These are phyloP conservation scores for Campylomormyrus tamandua DNA, from an alignment of 2,113 vertebrate species.

Conservation along the genomic window DNA sequence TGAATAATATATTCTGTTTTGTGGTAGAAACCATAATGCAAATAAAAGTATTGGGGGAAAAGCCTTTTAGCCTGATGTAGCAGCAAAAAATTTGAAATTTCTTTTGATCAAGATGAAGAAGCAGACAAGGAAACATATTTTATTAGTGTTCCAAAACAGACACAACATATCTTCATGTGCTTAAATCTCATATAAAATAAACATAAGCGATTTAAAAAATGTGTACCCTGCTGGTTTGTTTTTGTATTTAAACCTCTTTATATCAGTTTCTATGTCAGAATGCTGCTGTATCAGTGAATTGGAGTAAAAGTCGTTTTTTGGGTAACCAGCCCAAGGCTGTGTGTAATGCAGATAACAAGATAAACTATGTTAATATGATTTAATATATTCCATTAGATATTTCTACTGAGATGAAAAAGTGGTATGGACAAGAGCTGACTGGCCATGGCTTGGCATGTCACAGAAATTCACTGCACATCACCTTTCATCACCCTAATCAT, in stretches of 20 bases:
- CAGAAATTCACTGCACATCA: not conserved
- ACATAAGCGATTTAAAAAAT: not conserved
- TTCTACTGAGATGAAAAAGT: not conserved
- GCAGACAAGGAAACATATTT: conserved; percentile 59
- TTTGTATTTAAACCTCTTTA: not conserved
- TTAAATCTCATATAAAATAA: not conserved
- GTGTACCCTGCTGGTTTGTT: not conserved
- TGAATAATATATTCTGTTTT: conserved; percentile 98
- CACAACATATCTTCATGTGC: not conserved
- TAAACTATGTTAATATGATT: not conserved
- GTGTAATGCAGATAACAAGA: not conserved
- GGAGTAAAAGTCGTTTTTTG: not conserved
- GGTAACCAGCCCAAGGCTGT: not conserved
- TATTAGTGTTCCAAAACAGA: conserved; percentile 38
- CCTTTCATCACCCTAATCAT: no score
- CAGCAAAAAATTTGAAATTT: not conserved
- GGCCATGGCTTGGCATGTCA: not conserved
- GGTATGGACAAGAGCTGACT: not conserved
- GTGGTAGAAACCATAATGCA: conserved; percentile 80
- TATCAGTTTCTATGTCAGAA: not conserved
- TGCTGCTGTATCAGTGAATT: not conserved
- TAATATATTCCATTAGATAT: not conserved
- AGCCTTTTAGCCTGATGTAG: not conserved
- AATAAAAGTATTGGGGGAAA: conserved; percentile 45
- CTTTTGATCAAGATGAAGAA: conserved; percentile 37